These are phyloP conservation scores for Hippocampus abdominalis DNA, from an alignment of 2,113 vertebrate genomes.

Conservation along the genomic window DNA sequence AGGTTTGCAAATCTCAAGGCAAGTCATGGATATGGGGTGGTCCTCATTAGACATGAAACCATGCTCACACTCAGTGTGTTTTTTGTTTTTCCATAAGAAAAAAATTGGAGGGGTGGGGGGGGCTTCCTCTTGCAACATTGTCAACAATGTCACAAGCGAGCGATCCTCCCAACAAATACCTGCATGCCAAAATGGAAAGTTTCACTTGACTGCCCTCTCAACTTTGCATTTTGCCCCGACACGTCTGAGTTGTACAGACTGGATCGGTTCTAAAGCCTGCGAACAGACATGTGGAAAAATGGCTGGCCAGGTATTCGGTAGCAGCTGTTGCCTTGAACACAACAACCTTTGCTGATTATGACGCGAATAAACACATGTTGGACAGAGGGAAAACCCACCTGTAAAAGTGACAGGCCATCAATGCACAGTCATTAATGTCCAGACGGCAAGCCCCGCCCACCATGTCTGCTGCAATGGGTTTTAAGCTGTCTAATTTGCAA, in stretches of 20 bases:
- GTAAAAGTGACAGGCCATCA: slow-evolving; percentile 24
- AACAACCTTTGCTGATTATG: slow-evolving; percentile 3
- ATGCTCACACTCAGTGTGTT: too few species aligned
- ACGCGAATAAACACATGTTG: slow-evolving; percentile 38
- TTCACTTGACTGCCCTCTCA: slow-evolving; percentile 13
- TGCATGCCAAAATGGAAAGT: slow-evolving; percentile 62
- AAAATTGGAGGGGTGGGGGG: too few species aligned
- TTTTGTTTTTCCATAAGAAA: not conserved
- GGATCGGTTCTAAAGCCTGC: slow-evolving; percentile 17
- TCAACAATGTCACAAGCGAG: slow-evolving; percentile 14
- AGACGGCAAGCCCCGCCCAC: slow-evolving; percentile 12
- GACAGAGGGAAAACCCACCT: slow-evolving; percentile 38
- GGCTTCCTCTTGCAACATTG: slow-evolving; percentile 14
- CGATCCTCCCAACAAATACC: slow-evolving; percentile 44
- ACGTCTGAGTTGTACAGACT: slow-evolving; percentile 43
- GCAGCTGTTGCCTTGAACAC: slow-evolving; percentile 54
- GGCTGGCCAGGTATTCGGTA: slow-evolving; percentile 37
- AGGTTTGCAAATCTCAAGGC: too few species aligned
- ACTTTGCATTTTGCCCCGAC: slow-evolving; percentile 30
- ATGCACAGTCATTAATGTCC: slow-evolving; percentile 10
- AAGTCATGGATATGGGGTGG: too few species aligned
- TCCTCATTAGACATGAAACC: too few species aligned
- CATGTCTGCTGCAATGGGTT: not conserved
- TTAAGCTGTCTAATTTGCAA: too few species aligned
- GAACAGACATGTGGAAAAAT: slow-evolving; percentile 32